A percentile compares a stretch with the other conserved stretches of the same genome.
Evolutionary conservation across 2,888 invertebrate genomes (phyloP).

Genomic region (Ischnura elegans): DNA sequence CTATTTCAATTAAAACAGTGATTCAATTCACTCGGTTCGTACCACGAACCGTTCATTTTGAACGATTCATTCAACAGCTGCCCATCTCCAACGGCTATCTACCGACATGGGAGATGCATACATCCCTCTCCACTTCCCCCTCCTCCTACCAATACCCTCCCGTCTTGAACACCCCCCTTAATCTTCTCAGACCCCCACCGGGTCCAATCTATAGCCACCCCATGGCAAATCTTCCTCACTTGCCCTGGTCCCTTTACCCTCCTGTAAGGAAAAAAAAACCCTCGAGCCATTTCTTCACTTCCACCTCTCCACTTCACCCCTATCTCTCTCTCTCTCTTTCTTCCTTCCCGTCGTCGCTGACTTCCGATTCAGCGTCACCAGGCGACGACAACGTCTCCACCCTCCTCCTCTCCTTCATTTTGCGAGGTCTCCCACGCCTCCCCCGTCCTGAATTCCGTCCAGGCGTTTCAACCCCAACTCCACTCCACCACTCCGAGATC

Average conservation of each 20-base stretch:
- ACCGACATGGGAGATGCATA: too few species aligned
- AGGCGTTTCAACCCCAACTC: background rate
- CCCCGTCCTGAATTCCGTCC: background rate
- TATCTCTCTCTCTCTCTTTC: background rate
- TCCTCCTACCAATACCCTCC: background rate
- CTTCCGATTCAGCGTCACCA: slow-evolving; percentile 2
- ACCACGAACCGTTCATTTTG: too few species aligned
- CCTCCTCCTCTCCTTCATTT: background rate
- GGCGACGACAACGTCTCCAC: background rate
- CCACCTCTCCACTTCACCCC: slow-evolving; percentile 1
- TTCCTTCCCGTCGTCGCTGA: background rate
- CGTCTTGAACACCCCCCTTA: background rate
- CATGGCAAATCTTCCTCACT: slow-evolving; percentile 53
- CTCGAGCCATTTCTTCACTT: background rate
- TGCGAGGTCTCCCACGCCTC: background rate
- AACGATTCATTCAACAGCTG: too few species aligned
- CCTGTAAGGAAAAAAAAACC: background rate
- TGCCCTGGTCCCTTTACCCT: too few species aligned
- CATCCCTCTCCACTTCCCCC: background rate
- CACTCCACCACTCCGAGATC: background rate
- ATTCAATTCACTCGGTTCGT: too few species aligned
- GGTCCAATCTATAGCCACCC: slow-evolving; percentile 12
- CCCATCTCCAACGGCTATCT: too few species aligned
- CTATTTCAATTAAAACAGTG: too few species aligned
- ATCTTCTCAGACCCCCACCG: background rate